A percentile compares a stretch with the other conserved stretches of the same genome.
phyloP scores from a whole-genome alignment of 2,888 invertebrate species.

The Leucophenga montana region DNA sequence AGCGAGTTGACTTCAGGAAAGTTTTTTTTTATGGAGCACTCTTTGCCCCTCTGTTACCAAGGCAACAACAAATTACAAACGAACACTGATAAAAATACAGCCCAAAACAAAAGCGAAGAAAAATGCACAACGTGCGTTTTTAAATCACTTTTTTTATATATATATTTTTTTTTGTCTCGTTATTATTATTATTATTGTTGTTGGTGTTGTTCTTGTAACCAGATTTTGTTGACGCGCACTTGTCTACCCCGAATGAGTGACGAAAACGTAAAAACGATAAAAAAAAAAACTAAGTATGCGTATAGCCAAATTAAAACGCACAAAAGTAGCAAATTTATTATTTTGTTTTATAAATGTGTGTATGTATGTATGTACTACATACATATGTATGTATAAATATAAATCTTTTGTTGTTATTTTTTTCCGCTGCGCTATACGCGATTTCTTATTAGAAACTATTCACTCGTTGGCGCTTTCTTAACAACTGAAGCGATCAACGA shows the following conservation, averaged over 20 bases:
- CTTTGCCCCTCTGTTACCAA: background rate
- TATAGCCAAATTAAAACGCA: slow-evolving; percentile 34
- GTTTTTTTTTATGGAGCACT: background rate
- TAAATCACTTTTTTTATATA: background rate
- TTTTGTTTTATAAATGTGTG: background rate
- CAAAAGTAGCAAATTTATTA: background rate
- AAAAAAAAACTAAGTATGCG: slow-evolving; percentile 10
- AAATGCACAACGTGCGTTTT: slow-evolving; percentile 13
- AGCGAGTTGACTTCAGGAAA: background rate
- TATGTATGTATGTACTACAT: no score
- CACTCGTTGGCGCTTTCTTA: background rate
- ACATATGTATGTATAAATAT: background rate
- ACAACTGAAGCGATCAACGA: background rate
- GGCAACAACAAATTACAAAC: background rate
- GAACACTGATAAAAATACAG: slow-evolving; percentile 11
- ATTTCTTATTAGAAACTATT: slow-evolving; percentile 1
- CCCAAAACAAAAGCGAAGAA: slow-evolving; percentile 12
- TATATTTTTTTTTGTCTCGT: no score
- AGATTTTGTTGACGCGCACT: slow-evolving; percentile 28
- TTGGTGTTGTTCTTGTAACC: background rate
- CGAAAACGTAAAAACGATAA: slow-evolving; percentile 26
- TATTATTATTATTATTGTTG: background rate
- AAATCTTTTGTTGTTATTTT: background rate
- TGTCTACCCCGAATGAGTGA: slow-evolving; percentile 22
- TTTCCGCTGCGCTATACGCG: no score